Conservation (phyloP, 2,888 invertebrate genomes). For the Terebella lapidaria region DNA sequence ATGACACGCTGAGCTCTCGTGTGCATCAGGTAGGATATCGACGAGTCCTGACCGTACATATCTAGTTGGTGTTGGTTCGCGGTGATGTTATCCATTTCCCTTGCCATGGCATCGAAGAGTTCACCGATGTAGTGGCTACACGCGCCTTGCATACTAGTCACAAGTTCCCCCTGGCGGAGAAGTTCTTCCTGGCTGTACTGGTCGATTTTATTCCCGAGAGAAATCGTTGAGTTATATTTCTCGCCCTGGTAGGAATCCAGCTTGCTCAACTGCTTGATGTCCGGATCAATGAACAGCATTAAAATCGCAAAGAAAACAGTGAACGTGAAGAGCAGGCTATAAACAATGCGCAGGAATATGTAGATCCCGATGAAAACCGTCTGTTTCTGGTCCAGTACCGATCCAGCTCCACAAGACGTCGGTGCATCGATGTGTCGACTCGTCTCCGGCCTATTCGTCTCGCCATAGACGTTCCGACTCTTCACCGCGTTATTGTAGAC, state of each 20-base stretch:
- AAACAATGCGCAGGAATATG: conserved; percentile 16
- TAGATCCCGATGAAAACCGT: conserved; percentile 29
- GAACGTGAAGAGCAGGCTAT: conserved; percentile 21
- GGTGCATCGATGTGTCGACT: background rate
- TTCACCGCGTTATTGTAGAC: background rate
- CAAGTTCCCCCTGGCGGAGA: conserved; percentile 20
- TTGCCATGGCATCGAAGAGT: conserved; percentile 21
- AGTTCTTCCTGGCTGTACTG: conserved; percentile 17
- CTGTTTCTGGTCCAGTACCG: conserved; percentile 14
- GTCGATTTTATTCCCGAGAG: conserved; percentile 6
- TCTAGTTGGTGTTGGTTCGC: conserved; percentile 15
- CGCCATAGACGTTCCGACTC: background rate
- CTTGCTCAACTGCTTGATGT: conserved; percentile 13
- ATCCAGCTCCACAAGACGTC: background rate
- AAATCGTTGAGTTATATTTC: conserved; percentile 11
- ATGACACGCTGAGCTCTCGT: conserved; percentile 10
- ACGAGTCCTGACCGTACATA: conserved; percentile 16
- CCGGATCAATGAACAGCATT: conserved; percentile 17
- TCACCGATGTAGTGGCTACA: conserved; percentile 27
- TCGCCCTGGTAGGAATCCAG: conserved; percentile 10
- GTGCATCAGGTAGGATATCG: conserved; percentile 19
- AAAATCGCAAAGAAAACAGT: conserved; percentile 29
- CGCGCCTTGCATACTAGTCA: conserved; percentile 23
- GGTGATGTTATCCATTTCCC: conserved; percentile 22
- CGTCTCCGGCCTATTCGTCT: background rate